Evolutionary conservation across 2,888 invertebrate species (phyloP).

Genomic region (Serripes groenlandicus): DNA sequence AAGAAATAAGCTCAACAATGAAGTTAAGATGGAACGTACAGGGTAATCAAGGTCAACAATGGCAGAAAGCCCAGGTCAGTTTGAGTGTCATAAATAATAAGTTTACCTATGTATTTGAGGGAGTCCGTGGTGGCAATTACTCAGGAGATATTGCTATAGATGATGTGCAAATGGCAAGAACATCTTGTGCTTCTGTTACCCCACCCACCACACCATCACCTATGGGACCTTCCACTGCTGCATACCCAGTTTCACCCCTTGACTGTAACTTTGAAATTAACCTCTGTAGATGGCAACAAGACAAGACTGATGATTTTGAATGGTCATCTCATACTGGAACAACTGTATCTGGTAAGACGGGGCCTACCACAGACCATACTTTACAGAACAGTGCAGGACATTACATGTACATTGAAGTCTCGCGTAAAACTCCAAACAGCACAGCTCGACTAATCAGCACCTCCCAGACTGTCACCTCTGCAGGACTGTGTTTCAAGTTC

Average conservation of each 20-base stretch:
- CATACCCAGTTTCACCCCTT: conserved; percentile 74
- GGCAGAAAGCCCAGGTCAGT: conserved; percentile 71
- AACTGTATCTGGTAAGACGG: conserved; percentile 75
- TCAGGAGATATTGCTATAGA: conserved; percentile 84
- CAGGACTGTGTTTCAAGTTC: conserved; percentile 82
- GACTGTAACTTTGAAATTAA: conserved; percentile 82
- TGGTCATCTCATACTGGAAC: conserved; percentile 78
- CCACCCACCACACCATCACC: conserved; percentile 57
- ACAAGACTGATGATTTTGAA: conserved; percentile 79
- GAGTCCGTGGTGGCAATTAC: conserved; percentile 76
- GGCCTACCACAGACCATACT: conserved; percentile 83
- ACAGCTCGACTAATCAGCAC: conserved; percentile 78
- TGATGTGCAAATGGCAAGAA: conserved; percentile 74
- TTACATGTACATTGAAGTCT: conserved; percentile 78
- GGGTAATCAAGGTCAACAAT: conserved; percentile 79
- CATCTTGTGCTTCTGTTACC: conserved; percentile 64
- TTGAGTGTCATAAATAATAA: conserved; percentile 38
- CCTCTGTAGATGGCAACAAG: conserved; percentile 81
- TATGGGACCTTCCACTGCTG: conserved; percentile 68
- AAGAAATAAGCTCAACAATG: conserved; percentile 59
- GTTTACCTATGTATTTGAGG: conserved; percentile 81
- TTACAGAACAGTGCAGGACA: conserved; percentile 77
- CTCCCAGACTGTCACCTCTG: conserved; percentile 48
- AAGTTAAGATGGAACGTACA: conserved; percentile 59
- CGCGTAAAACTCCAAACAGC: conserved; percentile 64